These are phyloP conservation scores for Vulpes lagopus DNA, from an alignment of 2,113 vertebrate species.

Conservation along the genomic window DNA sequence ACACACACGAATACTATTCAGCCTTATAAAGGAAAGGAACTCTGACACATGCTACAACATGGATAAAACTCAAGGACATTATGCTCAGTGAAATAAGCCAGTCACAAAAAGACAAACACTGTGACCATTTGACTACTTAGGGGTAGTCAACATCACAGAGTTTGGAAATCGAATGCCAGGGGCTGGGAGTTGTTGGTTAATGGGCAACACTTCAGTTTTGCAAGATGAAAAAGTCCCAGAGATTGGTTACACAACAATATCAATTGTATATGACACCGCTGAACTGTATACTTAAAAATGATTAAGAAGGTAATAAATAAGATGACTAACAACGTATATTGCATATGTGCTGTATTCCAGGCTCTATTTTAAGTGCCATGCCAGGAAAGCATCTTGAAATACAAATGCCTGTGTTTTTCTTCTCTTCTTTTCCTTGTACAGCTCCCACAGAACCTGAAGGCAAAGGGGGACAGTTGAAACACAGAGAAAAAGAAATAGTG, in stretches of 20 bases:
- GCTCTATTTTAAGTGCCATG: background rate
- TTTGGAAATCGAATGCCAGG: background rate
- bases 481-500: constrained; percentile 40
- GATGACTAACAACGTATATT: background rate
- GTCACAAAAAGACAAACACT: background rate
- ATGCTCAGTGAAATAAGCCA: background rate
- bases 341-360: background rate
- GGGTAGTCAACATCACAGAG: background rate
- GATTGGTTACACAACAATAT: background rate
- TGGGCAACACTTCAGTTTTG: background rate
- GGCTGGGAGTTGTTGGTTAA: background rate
- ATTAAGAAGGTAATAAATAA: background rate
- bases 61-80: background rate
- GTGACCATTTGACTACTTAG: background rate
- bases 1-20: background rate
- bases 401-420: background rate
- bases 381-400: constrained; percentile 40
- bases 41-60: background rate
- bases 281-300: background rate
- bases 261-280: background rate
- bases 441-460: constrained; percentile 33
- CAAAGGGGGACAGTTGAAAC: constrained; percentile 29
- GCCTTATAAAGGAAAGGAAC: background rate
- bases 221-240: background rate
- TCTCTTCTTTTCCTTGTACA: background rate